phyloP scores from a whole-genome alignment of 2,888 invertebrate genomes.

The Agrotis puta region DNA sequence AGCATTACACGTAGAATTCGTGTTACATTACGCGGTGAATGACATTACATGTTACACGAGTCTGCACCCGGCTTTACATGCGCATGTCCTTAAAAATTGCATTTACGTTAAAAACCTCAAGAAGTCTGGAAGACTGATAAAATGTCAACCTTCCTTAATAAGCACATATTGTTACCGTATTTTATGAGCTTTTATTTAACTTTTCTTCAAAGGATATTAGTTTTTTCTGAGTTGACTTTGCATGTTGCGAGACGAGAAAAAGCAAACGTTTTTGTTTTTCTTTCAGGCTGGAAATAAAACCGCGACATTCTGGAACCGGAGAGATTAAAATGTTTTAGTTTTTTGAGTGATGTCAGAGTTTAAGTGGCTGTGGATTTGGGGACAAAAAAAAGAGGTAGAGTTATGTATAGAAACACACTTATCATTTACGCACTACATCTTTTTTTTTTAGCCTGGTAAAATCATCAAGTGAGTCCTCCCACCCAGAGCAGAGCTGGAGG shows the following conservation, averaged over 20 bases:
- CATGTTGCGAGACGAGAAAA: slow-evolving; percentile 34
- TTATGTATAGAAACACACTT: too few relatives aligned
- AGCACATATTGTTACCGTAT: slow-evolving; percentile 32
- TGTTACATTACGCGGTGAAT: too few relatives aligned
- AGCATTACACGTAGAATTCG: too few relatives aligned
- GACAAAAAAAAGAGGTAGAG: slow-evolving; percentile 13
- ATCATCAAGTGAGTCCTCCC: too few relatives aligned
- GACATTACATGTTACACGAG: too few relatives aligned
- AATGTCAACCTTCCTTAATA: slow-evolving; percentile 24
- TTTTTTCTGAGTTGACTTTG: slow-evolving; percentile 55
- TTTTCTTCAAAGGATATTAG: slow-evolving; percentile 56
- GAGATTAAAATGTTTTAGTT: slow-evolving; percentile 33
- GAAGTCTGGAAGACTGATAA: not conserved
- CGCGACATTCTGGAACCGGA: slow-evolving; percentile 2
- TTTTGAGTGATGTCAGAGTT: slow-evolving; percentile 1
- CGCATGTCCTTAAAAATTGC: not conserved
- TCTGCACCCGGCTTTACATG: not conserved
- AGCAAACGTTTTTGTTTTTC: slow-evolving; percentile 39
- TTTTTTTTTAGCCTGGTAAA: too few relatives aligned
- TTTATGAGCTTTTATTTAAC: slow-evolving; percentile 33
- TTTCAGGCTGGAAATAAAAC: slow-evolving; percentile 51
- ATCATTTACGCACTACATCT: too few relatives aligned
- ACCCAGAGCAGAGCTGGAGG: too few relatives aligned
- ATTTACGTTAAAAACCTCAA: not conserved
- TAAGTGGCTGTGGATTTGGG: slow-evolving; percentile 4